These are phyloP conservation scores for Mantis religiosa DNA, from an alignment of 2,888 invertebrate species.

Conservation along the genomic window DNA sequence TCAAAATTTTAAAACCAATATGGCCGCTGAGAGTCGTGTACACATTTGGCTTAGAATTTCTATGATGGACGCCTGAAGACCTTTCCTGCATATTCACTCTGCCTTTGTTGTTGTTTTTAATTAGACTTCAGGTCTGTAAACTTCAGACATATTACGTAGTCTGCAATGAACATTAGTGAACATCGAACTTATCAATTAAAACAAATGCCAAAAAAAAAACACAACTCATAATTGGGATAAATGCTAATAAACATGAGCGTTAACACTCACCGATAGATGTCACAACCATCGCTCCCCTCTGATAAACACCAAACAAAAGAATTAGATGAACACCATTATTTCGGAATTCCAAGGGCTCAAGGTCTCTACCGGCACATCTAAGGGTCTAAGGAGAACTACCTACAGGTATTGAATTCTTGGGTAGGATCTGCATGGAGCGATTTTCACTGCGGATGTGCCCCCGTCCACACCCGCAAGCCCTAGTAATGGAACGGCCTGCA, in stretches of 20 bases:
- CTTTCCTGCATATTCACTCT: background rate
- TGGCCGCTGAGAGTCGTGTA: background rate
- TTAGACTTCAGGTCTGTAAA: too few relatives aligned
- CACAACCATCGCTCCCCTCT: slow-evolving; percentile 20
- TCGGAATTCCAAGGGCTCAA: slow-evolving; percentile 1
- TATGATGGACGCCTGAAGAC: background rate
- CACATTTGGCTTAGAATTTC: background rate
- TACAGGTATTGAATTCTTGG: slow-evolving; percentile 4
- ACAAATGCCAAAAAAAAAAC: too few relatives aligned
- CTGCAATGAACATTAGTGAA: too few relatives aligned
- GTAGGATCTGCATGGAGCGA: background rate
- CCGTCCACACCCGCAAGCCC: background rate
- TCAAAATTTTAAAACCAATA: background rate
- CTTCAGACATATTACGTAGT: too few relatives aligned
- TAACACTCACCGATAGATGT: slow-evolving; percentile 22
- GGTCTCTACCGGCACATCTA: background rate
- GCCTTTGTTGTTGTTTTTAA: too few relatives aligned
- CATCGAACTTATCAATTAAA: too few relatives aligned
- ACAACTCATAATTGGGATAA: background rate
- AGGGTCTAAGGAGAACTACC: background rate
- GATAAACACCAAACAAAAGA: slow-evolving; percentile 9
- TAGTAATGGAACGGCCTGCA: slow-evolving; percentile 1
- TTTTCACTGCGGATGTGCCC: slow-evolving; percentile 4
- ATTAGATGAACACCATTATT: slow-evolving; percentile 1
- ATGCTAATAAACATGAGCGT: background rate